A percentile compares a stretch with the other conserved stretches of the same genome.
These are phyloP conservation scores for Nyctereutes procyonoides DNA, from an alignment of 2,113 vertebrate species.

Conservation along the genomic window DNA sequence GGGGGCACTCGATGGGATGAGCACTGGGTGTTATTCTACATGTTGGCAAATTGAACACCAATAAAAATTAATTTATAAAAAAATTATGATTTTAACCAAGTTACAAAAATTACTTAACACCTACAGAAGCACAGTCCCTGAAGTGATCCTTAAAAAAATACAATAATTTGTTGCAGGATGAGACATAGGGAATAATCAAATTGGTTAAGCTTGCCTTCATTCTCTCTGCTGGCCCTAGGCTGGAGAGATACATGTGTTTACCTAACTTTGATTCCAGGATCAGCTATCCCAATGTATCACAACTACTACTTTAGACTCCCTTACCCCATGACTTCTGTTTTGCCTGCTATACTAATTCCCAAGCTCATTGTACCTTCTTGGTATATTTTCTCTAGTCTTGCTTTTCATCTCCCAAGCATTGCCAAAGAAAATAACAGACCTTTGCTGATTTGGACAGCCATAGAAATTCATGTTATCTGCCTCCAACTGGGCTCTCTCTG, in stretches of 20 bases:
- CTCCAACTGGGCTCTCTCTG: background rate
- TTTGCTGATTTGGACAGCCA: background rate
- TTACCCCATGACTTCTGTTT: background rate
- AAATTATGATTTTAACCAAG: background rate
- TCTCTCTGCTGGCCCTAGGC: background rate
- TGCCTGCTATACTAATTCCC: background rate
- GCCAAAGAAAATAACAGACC: background rate
- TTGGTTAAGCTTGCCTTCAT: background rate
- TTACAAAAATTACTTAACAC: background rate
- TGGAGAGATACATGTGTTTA: background rate
- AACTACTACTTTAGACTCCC: background rate
- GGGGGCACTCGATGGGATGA: too few relatives aligned
- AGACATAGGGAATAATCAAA: background rate
- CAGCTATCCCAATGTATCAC: background rate
- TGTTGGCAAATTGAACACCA: too few relatives aligned
- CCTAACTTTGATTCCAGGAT: background rate
- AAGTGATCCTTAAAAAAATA: background rate
- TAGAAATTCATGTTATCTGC: background rate
- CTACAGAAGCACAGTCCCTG: background rate
- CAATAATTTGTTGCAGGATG: background rate
- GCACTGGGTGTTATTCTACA: too few relatives aligned
- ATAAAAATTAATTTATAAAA: too few relatives aligned
- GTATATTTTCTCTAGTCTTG: background rate
- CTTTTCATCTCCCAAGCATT: background rate
- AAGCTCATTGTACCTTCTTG: background rate